These are phyloP conservation scores for Erpornis zantholeuca DNA, from an alignment of 2,113 vertebrate genomes.

Conservation along the genomic window DNA sequence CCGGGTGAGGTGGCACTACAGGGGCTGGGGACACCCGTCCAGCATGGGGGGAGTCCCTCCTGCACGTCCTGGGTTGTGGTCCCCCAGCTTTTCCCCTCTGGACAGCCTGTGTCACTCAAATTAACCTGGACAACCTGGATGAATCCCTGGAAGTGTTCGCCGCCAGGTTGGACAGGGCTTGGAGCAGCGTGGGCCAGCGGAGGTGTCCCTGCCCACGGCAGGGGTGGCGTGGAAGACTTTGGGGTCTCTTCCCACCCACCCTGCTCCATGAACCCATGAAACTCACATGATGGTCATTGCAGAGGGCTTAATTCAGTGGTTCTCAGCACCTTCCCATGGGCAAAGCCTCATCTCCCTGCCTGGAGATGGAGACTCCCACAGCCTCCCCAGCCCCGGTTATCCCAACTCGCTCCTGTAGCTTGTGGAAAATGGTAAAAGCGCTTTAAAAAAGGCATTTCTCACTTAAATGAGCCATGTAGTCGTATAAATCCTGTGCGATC, in stretches of 20 bases:
- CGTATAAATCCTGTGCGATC: not conserved
- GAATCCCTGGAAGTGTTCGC: not conserved
- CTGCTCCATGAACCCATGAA: not conserved
- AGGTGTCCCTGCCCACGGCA: not conserved
- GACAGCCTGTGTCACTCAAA: not conserved
- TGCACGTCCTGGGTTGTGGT: fast-evolving
- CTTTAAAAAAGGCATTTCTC: not conserved
- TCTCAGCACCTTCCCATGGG: fast-evolving
- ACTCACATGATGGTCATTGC: not conserved
- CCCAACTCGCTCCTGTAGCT: fast-evolving
- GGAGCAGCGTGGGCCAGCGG: not conserved
- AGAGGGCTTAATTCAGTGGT: not conserved
- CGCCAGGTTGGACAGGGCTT: not conserved
- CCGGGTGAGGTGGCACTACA: not conserved
- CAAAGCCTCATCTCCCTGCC: not conserved
- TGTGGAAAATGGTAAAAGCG: fast-evolving
- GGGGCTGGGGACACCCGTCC: not conserved
- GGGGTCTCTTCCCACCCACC: not conserved
- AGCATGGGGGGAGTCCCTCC: not conserved
- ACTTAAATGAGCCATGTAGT: not conserved
- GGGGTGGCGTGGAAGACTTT: not conserved
- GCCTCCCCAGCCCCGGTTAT: fast-evolving
- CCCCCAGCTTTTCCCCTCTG: fast-evolving
- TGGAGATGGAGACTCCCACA: not conserved
- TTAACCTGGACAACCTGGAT: fast-evolving